These are phyloP conservation scores for Aphelenchoides avenae DNA, from an alignment of 1,140 invertebrate genomes.

Conservation along the genomic window DNA sequence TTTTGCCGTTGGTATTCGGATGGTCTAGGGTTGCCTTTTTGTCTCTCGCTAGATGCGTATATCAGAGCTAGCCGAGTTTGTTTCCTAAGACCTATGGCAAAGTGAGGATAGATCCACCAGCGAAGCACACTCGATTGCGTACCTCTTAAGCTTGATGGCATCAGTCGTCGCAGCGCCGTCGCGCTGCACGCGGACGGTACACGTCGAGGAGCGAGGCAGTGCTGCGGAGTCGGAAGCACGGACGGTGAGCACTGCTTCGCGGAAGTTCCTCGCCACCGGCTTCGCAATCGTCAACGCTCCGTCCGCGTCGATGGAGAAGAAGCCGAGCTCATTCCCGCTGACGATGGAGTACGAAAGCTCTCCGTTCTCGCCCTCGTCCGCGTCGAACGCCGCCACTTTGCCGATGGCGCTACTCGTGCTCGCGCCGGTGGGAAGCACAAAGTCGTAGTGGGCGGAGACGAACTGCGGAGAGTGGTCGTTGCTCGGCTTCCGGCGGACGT, in stretches of 20 bases:
- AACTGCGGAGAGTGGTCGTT: slow-evolving; percentile 17
- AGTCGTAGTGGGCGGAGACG: slow-evolving; percentile 16
- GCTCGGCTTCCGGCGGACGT: slow-evolving; percentile 12
- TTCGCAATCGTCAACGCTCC: background rate
- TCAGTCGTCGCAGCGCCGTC: background rate
- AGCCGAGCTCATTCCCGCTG: slow-evolving; percentile 6
- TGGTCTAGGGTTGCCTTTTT: background rate
- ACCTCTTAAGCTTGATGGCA: background rate
- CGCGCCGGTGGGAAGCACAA: background rate
- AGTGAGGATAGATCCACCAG: background rate
- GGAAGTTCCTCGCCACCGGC: background rate
- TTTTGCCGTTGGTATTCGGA: no score
- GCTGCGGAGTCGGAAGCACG: slow-evolving; percentile 1
- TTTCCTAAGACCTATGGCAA: background rate
- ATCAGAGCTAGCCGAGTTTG: background rate
- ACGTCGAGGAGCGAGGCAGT: background rate
- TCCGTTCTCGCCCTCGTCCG: background rate
- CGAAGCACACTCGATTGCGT: background rate
- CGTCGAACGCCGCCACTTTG: background rate
- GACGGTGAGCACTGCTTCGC: background rate
- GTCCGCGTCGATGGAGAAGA: slow-evolving; percentile 1
- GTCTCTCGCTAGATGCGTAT: background rate
- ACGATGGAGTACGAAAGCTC: slow-evolving; percentile 3
- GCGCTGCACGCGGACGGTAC: background rate
- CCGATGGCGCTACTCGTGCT: background rate